Evolutionary conservation across 2,888 invertebrate genomes (phyloP), one percentile per base, ranked within the genome.

Genomic region (Agonum fuliginosum): DNA sequence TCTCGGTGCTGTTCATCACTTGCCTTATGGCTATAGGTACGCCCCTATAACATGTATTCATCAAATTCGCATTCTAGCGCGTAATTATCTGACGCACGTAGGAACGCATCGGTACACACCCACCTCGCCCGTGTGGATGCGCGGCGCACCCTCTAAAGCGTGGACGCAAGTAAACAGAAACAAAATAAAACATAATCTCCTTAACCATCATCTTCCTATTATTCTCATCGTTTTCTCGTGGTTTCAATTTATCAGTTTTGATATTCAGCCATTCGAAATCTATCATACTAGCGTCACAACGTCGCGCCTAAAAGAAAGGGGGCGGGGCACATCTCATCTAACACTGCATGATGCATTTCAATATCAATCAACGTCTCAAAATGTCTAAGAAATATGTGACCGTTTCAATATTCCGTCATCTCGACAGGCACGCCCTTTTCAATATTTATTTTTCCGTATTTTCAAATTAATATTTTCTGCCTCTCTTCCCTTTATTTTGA

Each of bases 1-100:
- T 85, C 81, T 82, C 83, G 80, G 81, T 85, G 80, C 81, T 86
- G 81, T 80, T 86, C 81, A 81, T 86, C 81, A 84, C 84, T 81
- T 84, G 83, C 81, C 83, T 86, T 82, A 83, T 85, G 82, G 82
- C 83, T 80, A 83, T 85, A 84, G 87, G 87, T 86, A 8, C 48
- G 75, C 65, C 41, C 20, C 20, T 10, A n/a, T 58, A 1, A 10
- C 34, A 1, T 14, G 41, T 27, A 70, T 27, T 17, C 43, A 22
- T 24, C n/a, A 17, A 24, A 30, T 19, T 62, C 30, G 20, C 54
- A 54, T 54, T 10, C 19, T 6, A 5, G 30, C 30, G 27, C 62
- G 30, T 30, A 62, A 62, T 14, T 17, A 24, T 62, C 30, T 30
- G 17, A 62, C 62, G 14, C 46, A 70, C 46, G 46, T 46, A 75